phyloP scores from a whole-genome alignment of 92 coral and sea anemone species.

The Palythoa caribaeorum region DNA sequence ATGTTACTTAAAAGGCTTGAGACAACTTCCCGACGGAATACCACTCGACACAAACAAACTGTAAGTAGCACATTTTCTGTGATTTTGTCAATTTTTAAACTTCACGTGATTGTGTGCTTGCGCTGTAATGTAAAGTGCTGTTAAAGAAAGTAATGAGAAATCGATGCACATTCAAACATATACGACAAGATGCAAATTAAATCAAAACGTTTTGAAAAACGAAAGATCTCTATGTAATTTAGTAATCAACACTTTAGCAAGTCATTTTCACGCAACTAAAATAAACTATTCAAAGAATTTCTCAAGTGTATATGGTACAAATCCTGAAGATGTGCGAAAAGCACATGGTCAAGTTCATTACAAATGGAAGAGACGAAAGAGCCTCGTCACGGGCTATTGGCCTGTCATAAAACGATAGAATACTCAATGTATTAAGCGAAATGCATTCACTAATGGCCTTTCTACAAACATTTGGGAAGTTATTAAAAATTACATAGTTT shows the following conservation, averaged over 20 bases:
- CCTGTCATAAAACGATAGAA: constrained; percentile 35
- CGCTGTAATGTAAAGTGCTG: constrained; percentile 17
- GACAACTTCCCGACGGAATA: constrained; percentile 30
- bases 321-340: background rate
- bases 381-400: constrained; percentile 50
- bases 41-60: constrained; percentile 35
- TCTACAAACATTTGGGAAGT: constrained; percentile 51
- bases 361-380: background rate
- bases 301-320: background rate
- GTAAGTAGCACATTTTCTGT: constrained; percentile 40
- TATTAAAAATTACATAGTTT: constrained; percentile 30
- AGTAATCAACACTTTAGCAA: constrained; percentile 42
- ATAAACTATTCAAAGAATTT: constrained; percentile 33
- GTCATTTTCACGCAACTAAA: constrained; percentile 40
- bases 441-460: constrained; percentile 49
- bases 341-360: background rate
- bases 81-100: constrained; percentile 11
- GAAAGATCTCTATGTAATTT: constrained; percentile 38
- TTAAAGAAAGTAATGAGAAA: background rate
- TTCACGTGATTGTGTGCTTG: background rate
- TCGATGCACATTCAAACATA: background rate
- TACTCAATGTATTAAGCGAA: constrained; percentile 33
- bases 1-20: constrained; percentile 24
- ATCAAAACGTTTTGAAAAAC: constrained; percentile 10
- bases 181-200: constrained; percentile 14